phyloP scores from a whole-genome alignment of 2,888 invertebrate genomes.

The Iselma pallidipennis region DNA sequence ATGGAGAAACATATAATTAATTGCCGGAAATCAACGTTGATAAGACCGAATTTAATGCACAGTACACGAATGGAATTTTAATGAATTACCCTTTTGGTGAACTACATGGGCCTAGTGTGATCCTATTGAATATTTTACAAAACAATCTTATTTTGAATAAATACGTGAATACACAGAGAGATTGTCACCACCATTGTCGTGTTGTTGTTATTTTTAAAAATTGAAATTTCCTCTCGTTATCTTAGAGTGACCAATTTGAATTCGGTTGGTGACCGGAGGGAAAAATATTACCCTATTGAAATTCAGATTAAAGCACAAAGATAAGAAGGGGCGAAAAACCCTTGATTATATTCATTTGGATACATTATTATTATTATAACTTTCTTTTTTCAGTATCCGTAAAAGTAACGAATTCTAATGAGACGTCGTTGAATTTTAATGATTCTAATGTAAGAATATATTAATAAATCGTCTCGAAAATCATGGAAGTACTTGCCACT shows the following conservation, averaged over 20 bases:
- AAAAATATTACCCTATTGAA: neutral
- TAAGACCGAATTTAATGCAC: too few species aligned
- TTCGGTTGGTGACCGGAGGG: neutral
- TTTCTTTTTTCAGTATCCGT: conserved; percentile 2
- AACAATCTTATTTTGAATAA: neutral
- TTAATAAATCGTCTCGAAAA: too few species aligned
- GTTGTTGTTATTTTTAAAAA: too few species aligned
- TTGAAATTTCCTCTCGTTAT: too few species aligned
- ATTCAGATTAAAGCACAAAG: neutral
- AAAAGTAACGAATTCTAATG: too few species aligned
- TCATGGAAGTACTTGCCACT: too few species aligned
- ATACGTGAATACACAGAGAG: neutral
- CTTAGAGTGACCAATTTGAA: too few species aligned
- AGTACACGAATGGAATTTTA: neutral
- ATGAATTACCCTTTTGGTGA: neutral
- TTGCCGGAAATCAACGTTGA: neutral
- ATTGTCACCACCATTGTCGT: too few species aligned
- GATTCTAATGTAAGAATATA: too few species aligned
- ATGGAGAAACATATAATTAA: neutral
- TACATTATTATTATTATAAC: too few species aligned
- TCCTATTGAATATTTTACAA: neutral
- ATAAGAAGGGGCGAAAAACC: neutral
- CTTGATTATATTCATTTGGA: too few species aligned
- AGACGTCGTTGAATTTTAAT: too few species aligned
- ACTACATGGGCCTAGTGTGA: neutral